Evolutionary conservation across 2,797 vertebrate species (phyloP).

Genomic region (Ptychobarbus kaznakovi): DNA sequence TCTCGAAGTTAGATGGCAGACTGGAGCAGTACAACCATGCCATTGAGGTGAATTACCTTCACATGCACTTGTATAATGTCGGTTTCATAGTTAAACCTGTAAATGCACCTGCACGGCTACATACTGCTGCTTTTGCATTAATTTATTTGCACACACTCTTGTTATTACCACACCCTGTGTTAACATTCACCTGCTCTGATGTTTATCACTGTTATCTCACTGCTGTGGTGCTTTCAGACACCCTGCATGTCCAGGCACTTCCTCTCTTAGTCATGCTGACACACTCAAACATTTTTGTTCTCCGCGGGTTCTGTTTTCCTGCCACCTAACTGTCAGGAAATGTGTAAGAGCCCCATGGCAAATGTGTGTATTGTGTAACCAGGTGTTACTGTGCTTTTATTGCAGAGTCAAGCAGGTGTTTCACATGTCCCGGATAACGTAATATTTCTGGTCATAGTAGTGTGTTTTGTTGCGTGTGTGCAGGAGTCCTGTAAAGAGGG

Average conservation of each 20-base stretch:
- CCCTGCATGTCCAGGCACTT: constrained; percentile 36
- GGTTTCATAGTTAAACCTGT: background rate
- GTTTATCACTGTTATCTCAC: constrained; percentile 20
- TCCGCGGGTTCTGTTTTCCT: background rate
- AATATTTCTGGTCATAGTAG: background rate
- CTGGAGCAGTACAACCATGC: constrained; percentile 92
- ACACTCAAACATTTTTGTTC: background rate
- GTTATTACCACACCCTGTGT: constrained; percentile 9
- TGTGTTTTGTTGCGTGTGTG: constrained; percentile 42
- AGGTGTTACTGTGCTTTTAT: constrained; percentile 15
- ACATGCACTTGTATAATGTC: background rate
- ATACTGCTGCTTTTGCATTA: background rate
- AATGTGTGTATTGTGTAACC: background rate
- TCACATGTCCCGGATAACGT: background rate
- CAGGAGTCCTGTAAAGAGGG: constrained; percentile 81
- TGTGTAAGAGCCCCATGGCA: constrained; percentile 8
- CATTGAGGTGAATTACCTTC: constrained; percentile 80
- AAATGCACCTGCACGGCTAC: constrained; percentile 1
- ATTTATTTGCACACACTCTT: constrained; percentile 4
- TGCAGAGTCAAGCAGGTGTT: background rate
- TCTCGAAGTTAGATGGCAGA: constrained; percentile 87
- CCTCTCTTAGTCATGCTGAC: constrained; percentile 29
- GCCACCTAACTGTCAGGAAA: constrained; percentile 15
- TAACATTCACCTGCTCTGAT: constrained; percentile 35
- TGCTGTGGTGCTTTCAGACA: constrained; percentile 13